phyloP scores from a whole-genome alignment of 2,888 invertebrate species.

The Campoplex nolae region DNA sequence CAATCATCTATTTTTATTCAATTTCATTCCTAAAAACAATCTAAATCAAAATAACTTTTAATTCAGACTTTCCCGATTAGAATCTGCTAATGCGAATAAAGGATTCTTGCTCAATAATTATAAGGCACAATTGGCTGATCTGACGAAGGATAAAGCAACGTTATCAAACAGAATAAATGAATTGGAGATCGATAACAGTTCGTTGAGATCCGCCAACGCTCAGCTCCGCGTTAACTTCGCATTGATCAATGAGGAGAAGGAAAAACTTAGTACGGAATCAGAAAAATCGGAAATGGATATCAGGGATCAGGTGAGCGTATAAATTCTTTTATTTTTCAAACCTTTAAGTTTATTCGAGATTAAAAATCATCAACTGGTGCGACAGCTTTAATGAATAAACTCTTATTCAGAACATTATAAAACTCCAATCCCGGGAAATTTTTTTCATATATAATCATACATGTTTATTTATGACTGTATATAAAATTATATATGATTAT shows the following conservation, averaged over 20 bases:
- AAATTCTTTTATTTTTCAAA: conserved; percentile 29
- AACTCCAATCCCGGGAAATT: neutral
- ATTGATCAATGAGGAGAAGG: conserved; percentile 69
- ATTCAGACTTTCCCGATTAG: conserved; percentile 72
- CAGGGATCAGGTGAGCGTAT: conserved; percentile 56
- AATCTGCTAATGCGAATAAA: conserved; percentile 75
- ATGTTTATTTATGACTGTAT: too few relatives aligned
- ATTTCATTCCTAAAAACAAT: neutral
- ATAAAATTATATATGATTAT: too few relatives aligned
- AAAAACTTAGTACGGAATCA: conserved; percentile 63
- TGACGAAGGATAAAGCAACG: conserved; percentile 72
- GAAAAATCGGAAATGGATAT: conserved; percentile 63
- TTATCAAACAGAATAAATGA: conserved; percentile 64
- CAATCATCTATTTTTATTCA: neutral
- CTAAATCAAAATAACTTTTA: neutral
- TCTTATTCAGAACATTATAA: neutral
- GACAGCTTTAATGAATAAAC: neutral
- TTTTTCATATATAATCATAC: too few relatives aligned
- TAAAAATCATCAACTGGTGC: neutral
- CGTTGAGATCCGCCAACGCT: conserved; percentile 69
- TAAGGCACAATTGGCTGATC: conserved; percentile 72
- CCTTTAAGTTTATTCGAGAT: conserved; percentile 13
- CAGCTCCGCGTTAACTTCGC: conserved; percentile 74
- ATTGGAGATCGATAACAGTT: conserved; percentile 70
- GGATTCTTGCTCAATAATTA: conserved; percentile 75